phyloP scores from a whole-genome alignment of 2,888 invertebrate genomes.

The Dicyrtoma fusca region DNA sequence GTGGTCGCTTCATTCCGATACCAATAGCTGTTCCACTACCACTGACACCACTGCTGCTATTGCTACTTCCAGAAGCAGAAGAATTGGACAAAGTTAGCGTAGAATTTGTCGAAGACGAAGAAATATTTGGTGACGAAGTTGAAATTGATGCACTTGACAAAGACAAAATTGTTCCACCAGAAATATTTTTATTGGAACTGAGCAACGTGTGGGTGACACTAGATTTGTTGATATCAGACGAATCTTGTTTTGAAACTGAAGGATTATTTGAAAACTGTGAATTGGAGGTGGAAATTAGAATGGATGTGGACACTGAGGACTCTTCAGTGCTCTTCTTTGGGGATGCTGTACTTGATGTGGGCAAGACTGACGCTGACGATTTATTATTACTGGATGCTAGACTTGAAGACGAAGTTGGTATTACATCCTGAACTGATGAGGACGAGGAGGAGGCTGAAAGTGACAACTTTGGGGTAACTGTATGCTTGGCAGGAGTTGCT shows the following conservation, averaged over 20 bases:
- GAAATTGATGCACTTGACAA: background rate
- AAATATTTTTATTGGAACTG: no score
- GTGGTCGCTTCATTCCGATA: conserved; percentile 43
- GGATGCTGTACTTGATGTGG: background rate
- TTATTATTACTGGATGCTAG: background rate
- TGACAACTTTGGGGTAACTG: background rate
- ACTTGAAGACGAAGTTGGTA: background rate
- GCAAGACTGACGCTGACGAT: background rate
- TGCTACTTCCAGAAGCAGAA: background rate
- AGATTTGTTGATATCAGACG: no score
- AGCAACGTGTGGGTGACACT: no score
- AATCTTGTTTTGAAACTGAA: background rate
- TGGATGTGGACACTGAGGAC: background rate
- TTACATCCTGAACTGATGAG: conserved; percentile 3
- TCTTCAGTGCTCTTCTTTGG: background rate
- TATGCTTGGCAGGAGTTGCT: conserved; percentile 4
- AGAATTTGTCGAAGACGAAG: conserved; percentile 2
- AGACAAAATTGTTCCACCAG: no score
- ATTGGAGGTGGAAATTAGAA: background rate
- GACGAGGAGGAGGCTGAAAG: background rate
- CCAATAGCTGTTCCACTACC: conserved; percentile 1
- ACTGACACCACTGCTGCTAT: background rate
- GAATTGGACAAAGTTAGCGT: background rate
- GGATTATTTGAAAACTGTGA: background rate
- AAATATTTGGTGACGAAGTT: background rate